Conservation (phyloP, 2,888 invertebrate species). For the Mythimna vitellina region DNA sequence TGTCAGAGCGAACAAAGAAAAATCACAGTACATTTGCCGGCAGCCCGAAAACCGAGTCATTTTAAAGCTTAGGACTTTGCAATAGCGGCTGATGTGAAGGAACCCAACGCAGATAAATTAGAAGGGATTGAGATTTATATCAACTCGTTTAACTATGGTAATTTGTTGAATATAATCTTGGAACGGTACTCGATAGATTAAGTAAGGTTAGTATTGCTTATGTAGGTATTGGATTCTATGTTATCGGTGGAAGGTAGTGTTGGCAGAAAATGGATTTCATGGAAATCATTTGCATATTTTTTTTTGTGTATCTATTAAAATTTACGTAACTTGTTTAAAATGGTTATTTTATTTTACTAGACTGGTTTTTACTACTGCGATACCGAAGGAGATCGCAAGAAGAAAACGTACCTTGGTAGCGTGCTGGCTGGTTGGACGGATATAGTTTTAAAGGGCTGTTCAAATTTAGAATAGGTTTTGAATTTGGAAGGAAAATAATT, state of each 20-base stretch:
- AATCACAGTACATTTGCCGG: slow-evolving; percentile 74
- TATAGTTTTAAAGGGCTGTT: too few species aligned
- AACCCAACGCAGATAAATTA: slow-evolving; percentile 52
- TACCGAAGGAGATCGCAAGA: too few species aligned
- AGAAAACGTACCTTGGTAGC: too few species aligned
- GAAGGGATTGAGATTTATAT: slow-evolving; percentile 55
- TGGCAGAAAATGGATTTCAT: slow-evolving; percentile 1
- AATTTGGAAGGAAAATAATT: too few species aligned
- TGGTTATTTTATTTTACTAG: not conserved
- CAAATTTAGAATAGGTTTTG: too few species aligned
- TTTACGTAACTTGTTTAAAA: not conserved
- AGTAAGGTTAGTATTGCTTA: slow-evolving; percentile 21
- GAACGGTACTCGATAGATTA: slow-evolving; percentile 37
- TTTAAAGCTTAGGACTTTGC: slow-evolving; percentile 66
- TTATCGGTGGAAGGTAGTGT: slow-evolving; percentile 8
- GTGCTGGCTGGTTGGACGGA: too few species aligned
- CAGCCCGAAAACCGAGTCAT: slow-evolving; percentile 66
- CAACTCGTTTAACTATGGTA: slow-evolving; percentile 51
- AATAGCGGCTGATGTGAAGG: slow-evolving; percentile 51
- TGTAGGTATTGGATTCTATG: slow-evolving; percentile 14
- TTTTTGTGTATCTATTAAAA: not conserved
- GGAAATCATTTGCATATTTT: not conserved
- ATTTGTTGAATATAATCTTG: slow-evolving; percentile 51
- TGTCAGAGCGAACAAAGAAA: slow-evolving; percentile 77
- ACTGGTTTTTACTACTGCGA: not conserved